Percentiles rank a stretch among this genome's conserved stretches.
Evolutionary conservation across 2,888 invertebrate genomes (phyloP).

Genomic region (Eutolmus rufibarbis): DNA sequence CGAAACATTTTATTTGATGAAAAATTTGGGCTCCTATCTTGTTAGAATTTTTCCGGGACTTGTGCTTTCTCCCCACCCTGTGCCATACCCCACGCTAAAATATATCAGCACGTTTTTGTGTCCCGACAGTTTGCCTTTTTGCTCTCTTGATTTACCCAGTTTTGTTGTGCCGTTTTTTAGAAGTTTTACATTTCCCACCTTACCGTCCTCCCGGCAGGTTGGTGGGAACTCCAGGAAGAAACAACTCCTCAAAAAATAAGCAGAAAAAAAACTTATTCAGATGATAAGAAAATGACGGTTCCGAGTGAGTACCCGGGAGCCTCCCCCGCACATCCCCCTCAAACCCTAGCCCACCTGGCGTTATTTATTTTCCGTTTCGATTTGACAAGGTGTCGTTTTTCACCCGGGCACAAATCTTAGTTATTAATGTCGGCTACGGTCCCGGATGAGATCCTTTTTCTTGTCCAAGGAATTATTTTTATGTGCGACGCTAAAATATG

Average conservation of each 20-base stretch:
- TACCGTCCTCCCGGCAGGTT: not conserved
- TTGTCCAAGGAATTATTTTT: not conserved
- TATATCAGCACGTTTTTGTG: slow-evolving; percentile 29
- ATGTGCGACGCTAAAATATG: slow-evolving; percentile 10
- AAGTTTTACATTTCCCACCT: not conserved
- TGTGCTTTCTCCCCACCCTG: not conserved
- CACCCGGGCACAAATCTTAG: slow-evolving; percentile 23
- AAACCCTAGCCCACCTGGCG: not conserved
- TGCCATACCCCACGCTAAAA: not conserved
- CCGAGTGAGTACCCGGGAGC: not conserved
- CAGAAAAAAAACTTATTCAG: not conserved
- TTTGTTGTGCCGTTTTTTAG: not conserved
- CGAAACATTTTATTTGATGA: slow-evolving; percentile 35
- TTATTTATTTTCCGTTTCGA: slow-evolving; percentile 30
- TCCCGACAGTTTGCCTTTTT: not conserved
- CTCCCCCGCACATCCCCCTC: not conserved
- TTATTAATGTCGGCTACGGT: slow-evolving; percentile 28
- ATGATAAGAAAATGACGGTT: not conserved
- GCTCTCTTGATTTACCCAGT: not conserved
- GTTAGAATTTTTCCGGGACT: not conserved
- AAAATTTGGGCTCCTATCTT: slow-evolving; percentile 32
- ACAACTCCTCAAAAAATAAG: not conserved
- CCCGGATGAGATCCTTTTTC: slow-evolving; percentile 9
- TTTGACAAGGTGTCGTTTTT: slow-evolving; percentile 34
- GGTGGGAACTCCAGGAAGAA: not conserved